Evolutionary conservation across 2,113 vertebrate species (phyloP).

Genomic region (Mormyrus lacerda): DNA sequence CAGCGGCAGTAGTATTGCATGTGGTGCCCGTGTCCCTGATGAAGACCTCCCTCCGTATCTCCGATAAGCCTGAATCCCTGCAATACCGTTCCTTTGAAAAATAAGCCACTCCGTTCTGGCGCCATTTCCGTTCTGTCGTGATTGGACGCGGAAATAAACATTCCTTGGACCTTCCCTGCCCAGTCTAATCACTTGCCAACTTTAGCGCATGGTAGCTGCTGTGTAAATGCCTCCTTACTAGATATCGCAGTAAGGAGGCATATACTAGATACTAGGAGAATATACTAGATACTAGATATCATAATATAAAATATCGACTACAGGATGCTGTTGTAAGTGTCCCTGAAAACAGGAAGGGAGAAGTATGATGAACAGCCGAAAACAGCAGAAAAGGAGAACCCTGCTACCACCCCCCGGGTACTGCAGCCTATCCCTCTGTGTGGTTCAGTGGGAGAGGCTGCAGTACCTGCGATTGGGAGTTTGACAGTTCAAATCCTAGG

Average conservation of each 20-base stretch:
- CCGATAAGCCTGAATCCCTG: neutral
- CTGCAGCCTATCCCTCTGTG: too few species aligned
- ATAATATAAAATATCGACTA: neutral
- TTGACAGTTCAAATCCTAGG: neutral
- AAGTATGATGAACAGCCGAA: neutral
- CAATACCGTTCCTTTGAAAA: neutral
- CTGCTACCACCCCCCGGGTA: neutral
- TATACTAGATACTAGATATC: too few species aligned
- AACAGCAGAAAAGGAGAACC: neutral
- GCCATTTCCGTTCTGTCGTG: neutral
- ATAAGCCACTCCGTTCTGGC: neutral
- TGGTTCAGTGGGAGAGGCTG: neutral
- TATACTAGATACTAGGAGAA: too few species aligned
- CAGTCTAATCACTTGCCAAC: neutral
- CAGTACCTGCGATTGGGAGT: neutral
- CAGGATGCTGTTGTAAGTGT: neutral
- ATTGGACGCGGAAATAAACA: neutral
- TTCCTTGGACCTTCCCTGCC: neutral
- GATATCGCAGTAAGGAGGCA: too few species aligned
- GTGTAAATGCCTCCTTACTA: neutral
- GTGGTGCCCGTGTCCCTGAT: neutral
- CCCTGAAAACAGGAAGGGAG: neutral
- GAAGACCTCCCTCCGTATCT: constrained; percentile 3
- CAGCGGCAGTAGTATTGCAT: neutral
- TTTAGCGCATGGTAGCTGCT: neutral